Conservation (phyloP, 2,113 vertebrate species). For the Dendrocopos noguchii region DNA sequence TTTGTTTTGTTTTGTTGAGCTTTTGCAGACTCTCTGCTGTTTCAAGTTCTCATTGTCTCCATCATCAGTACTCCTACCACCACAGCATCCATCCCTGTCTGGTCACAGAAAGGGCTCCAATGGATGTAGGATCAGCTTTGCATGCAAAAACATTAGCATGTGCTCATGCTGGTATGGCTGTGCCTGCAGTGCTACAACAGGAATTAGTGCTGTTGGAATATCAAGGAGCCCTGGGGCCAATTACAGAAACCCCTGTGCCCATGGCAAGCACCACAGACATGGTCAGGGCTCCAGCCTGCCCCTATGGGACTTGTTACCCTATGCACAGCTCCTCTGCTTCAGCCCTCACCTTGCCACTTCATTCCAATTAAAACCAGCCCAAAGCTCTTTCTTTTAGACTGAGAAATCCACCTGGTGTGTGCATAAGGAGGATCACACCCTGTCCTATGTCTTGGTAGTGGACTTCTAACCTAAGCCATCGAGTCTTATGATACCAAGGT, state of each 20-base stretch:
- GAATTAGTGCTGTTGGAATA: not conserved
- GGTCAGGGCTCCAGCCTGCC: not conserved
- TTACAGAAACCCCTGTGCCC: not conserved
- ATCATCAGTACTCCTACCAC: not conserved
- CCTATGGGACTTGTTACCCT: not conserved
- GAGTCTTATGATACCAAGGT: not conserved
- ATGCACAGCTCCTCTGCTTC: not conserved
- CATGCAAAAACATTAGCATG: rapidly evolving
- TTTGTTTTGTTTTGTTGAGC: too few relatives aligned
- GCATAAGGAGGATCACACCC: not conserved
- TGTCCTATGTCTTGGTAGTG: not conserved
- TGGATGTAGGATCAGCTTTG: rapidly evolving
- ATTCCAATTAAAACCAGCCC: not conserved
- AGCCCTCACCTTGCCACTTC: not conserved
- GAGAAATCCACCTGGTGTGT: rapidly evolving
- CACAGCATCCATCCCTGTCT: not conserved
- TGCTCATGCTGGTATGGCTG: not conserved
- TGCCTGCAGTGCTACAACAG: not conserved
- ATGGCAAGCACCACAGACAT: not conserved
- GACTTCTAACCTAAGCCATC: not conserved
- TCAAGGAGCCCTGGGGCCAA: not conserved
- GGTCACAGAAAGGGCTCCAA: not conserved
- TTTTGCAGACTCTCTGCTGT: not conserved
- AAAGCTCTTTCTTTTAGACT: not conserved
- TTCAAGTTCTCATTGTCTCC: not conserved